Evolutionary conservation across 1,140 invertebrate genomes (phyloP).

Genomic region (Harlomillsia oculata): DNA sequence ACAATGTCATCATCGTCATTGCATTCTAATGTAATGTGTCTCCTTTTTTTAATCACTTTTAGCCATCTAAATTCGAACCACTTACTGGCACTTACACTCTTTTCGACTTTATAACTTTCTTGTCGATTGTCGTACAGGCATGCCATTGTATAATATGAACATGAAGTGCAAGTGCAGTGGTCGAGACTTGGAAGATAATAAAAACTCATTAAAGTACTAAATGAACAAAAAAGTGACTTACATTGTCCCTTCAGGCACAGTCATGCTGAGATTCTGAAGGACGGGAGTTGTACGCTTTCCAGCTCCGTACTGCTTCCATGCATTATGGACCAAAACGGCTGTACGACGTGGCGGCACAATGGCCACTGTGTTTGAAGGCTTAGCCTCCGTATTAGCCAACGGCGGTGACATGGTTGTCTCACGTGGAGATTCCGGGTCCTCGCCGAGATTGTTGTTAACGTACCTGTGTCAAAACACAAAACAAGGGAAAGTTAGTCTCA

Average conservation of each 20-base stretch:
- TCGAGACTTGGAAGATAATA: not conserved
- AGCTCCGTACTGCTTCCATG: slow-evolving; percentile 77
- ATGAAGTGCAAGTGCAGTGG: too few relatives aligned
- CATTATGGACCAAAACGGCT: slow-evolving; percentile 69
- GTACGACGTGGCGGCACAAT: slow-evolving; percentile 49
- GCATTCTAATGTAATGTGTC: too few relatives aligned
- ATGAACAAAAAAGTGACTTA: slow-evolving; percentile 48
- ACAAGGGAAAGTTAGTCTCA: too few relatives aligned
- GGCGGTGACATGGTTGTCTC: slow-evolving; percentile 28
- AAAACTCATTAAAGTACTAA: not conserved
- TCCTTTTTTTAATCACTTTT: too few relatives aligned
- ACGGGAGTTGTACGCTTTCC: slow-evolving; percentile 66
- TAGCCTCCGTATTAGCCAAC: slow-evolving; percentile 27
- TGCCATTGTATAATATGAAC: too few relatives aligned
- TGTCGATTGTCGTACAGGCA: too few relatives aligned
- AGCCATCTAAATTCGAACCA: too few relatives aligned
- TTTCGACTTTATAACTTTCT: too few relatives aligned
- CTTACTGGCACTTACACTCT: too few relatives aligned
- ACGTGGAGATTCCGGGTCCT: slow-evolving; percentile 18
- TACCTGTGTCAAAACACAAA: slow-evolving; percentile 18
- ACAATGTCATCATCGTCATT: too few relatives aligned
- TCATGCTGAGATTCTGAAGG: slow-evolving; percentile 77
- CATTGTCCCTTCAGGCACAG: slow-evolving; percentile 82
- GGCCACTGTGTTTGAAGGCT: slow-evolving; percentile 25
- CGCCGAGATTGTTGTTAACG: slow-evolving; percentile 34